Conservation (phyloP, 2,888 invertebrate species). For the Cryptophagus acutangulus region DNA sequence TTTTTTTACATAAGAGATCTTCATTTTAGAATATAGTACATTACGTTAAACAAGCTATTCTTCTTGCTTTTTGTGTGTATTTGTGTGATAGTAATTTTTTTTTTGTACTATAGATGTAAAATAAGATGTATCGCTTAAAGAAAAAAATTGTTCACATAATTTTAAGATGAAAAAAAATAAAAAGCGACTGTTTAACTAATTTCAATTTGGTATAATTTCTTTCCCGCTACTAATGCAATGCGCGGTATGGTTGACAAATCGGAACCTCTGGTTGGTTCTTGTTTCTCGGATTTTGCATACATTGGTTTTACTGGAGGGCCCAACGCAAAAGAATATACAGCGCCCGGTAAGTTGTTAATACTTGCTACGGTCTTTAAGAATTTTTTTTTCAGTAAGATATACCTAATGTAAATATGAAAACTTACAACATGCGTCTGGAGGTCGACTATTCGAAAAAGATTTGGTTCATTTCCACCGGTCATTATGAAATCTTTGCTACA, state of each 20-base stretch:
- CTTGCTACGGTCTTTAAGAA: constrained; percentile 52
- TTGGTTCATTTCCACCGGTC: constrained; percentile 58
- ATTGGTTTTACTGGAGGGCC: constrained; percentile 48
- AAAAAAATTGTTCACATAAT: constrained; percentile 30
- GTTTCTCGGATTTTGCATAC: constrained; percentile 38
- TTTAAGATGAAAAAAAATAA: constrained; percentile 7
- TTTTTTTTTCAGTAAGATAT: background rate
- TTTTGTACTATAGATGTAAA: constrained; percentile 61
- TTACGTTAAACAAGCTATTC: constrained; percentile 33
- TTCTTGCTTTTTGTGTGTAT: constrained; percentile 47
- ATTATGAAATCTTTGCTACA: constrained; percentile 55
- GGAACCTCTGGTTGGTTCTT: constrained; percentile 21
- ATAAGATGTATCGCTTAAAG: constrained; percentile 47
- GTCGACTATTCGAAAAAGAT: constrained; percentile 59
- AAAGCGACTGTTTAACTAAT: constrained; percentile 18
- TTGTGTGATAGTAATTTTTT: constrained; percentile 52
- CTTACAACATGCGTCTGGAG: constrained; percentile 55
- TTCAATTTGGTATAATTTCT: constrained; percentile 53
- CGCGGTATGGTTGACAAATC: constrained; percentile 44
- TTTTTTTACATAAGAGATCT: constrained; percentile 4
- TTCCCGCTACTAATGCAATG: constrained; percentile 53
- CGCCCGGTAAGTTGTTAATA: constrained; percentile 53
- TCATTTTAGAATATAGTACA: constrained; percentile 5
- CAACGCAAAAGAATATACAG: constrained; percentile 55
- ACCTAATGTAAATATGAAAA: constrained; percentile 26